Conservation (phyloP, 2,113 vertebrate genomes). For the Thunnus thynnus region DNA sequence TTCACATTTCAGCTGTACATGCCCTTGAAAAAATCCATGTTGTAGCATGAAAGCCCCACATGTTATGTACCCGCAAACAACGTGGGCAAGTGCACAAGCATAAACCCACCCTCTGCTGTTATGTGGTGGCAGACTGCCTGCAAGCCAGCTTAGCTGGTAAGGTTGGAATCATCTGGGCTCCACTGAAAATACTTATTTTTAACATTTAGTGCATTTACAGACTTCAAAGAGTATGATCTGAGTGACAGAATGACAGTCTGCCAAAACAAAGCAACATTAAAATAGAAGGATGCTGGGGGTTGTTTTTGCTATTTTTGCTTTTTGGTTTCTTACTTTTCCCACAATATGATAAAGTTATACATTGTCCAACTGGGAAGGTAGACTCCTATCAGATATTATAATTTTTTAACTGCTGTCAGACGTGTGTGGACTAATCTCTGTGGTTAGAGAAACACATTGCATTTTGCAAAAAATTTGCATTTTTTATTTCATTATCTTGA, state of each 20-base stretch:
- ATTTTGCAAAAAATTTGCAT: neutral
- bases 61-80: slow-evolving; percentile 56
- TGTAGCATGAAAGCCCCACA: slow-evolving; percentile 58
- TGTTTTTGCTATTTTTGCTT: slow-evolving; percentile 25
- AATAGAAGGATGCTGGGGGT: slow-evolving; percentile 18
- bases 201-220: slow-evolving; percentile 39
- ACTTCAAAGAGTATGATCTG: slow-evolving; percentile 47
- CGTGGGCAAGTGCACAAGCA: slow-evolving; percentile 37
- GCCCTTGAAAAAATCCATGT: slow-evolving; percentile 52
- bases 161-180: slow-evolving; percentile 44
- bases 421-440: no score
- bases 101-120: slow-evolving; percentile 45
- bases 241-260: slow-evolving; percentile 45
- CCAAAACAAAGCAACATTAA: slow-evolving; percentile 37
- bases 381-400: no score
- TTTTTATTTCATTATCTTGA: neutral
- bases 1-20: slow-evolving; percentile 50
- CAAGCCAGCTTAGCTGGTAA: slow-evolving; percentile 42
- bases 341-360: slow-evolving; percentile 1
- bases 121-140: slow-evolving; percentile 47
- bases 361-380: neutral
- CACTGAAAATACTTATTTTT: slow-evolving; percentile 50
- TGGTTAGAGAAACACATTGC: neutral
- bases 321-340: neutral
- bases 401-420: no score